phyloP scores from a whole-genome alignment of 2,888 invertebrate species.

The Leucophenga montana region DNA sequence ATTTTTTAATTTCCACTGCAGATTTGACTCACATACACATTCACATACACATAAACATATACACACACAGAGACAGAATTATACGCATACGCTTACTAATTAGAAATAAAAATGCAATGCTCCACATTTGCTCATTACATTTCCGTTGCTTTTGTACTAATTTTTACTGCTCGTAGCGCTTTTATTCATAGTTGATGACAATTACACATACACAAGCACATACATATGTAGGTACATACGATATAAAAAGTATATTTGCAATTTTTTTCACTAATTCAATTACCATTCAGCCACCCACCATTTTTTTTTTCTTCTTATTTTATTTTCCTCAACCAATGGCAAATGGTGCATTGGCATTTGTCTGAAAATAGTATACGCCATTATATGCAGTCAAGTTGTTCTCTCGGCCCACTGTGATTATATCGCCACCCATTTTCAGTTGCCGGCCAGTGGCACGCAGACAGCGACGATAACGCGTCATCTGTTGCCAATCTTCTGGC shows the following conservation, averaged over 20 bases:
- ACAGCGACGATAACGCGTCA: slow-evolving; percentile 59
- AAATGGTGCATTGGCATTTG: slow-evolving; percentile 59
- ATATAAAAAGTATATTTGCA: too few species aligned
- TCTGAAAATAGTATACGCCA: slow-evolving; percentile 66
- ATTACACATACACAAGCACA: slow-evolving; percentile 17
- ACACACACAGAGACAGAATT: slow-evolving; percentile 1
- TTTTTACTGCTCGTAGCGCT: slow-evolving; percentile 1
- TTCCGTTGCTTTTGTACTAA: slow-evolving; percentile 22
- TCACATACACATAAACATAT: slow-evolving; percentile 35
- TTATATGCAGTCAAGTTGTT: slow-evolving; percentile 46
- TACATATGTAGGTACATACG: background rate
- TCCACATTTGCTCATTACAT: slow-evolving; percentile 56
- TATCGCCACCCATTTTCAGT: slow-evolving; percentile 61
- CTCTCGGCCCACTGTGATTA: slow-evolving; percentile 33
- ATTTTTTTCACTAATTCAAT: background rate
- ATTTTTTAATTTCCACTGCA: slow-evolving; percentile 65
- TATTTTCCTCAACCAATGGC: slow-evolving; percentile 27
- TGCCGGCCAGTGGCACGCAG: slow-evolving; percentile 42
- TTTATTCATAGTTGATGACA: slow-evolving; percentile 27
- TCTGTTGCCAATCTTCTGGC: slow-evolving; percentile 53
- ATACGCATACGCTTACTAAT: slow-evolving; percentile 56
- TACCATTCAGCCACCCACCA: background rate
- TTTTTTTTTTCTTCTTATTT: slow-evolving; percentile 2
- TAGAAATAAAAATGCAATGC: slow-evolving; percentile 64
- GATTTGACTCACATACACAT: slow-evolving; percentile 48